phyloP scores from a whole-genome alignment of 2,797 vertebrate species.

The Phrynocephalus vlangalii region DNA sequence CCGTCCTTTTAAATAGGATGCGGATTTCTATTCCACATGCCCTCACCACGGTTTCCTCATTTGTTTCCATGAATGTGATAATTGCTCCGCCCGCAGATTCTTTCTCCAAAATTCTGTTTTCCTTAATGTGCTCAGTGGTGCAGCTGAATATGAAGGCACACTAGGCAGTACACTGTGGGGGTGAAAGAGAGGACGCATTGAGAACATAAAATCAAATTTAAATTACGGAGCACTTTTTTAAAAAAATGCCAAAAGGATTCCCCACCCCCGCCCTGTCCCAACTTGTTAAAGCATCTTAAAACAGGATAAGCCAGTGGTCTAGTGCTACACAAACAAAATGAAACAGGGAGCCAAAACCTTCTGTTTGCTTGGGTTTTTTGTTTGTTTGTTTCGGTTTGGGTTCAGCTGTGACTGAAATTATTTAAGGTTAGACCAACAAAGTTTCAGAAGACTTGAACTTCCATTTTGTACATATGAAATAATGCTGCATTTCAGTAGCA shows the following conservation, averaged over 20 bases:
- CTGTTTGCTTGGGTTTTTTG: too few species aligned
- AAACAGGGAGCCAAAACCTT: not conserved
- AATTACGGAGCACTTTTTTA: not conserved
- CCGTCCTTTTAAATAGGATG: constrained; percentile 8
- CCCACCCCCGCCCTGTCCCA: not conserved
- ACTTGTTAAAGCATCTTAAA: not conserved
- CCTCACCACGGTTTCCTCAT: not conserved
- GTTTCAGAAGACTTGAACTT: not conserved
- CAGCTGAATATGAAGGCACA: not conserved
- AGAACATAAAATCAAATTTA: constrained; percentile 10
- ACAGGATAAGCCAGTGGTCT: not conserved
- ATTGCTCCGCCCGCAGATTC: not conserved
- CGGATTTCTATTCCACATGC: constrained; percentile 20
- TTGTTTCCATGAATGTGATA: not conserved
- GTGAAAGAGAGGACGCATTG: not conserved
- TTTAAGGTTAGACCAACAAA: not conserved
- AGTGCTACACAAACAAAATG: not conserved
- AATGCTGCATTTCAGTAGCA: too few species aligned
- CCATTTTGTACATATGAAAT: not conserved
- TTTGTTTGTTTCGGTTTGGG: not conserved
- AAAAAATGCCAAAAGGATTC: constrained; percentile 2
- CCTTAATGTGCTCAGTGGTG: not conserved
- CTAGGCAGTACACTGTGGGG: not conserved
- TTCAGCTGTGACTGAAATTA: not conserved
- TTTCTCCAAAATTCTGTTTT: not conserved